A percentile compares a stretch with the other conserved stretches of the same genome.
Evolutionary conservation across 2,113 vertebrate genomes (phyloP).

Genomic region (Amphiprion percula): DNA sequence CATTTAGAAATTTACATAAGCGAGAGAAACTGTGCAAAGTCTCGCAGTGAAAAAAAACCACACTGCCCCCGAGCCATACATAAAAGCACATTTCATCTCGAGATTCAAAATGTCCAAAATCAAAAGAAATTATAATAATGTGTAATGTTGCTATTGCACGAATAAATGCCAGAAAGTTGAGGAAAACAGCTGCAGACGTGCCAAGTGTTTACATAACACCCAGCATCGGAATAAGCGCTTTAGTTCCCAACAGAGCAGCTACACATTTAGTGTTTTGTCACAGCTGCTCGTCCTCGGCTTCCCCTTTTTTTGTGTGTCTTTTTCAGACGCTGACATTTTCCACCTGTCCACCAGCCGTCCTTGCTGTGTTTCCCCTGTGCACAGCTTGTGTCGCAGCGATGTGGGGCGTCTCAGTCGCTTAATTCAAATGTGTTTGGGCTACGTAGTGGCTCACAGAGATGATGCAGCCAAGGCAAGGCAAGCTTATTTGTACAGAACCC

Average conservation of each 20-base stretch:
- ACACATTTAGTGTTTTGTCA: constrained; percentile 36
- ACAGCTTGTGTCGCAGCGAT: constrained; percentile 48
- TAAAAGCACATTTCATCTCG: neutral
- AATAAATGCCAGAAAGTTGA: neutral
- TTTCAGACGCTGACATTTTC: constrained; percentile 69
- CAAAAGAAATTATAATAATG: neutral
- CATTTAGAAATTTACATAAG: neutral
- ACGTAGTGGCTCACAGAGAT: neutral
- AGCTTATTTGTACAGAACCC: too few relatives aligned
- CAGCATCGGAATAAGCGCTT: constrained; percentile 26
- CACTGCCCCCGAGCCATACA: neutral
- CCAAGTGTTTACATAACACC: constrained; percentile 25
- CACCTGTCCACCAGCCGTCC: constrained; percentile 60
- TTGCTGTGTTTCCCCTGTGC: constrained; percentile 31
- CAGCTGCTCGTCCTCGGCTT: constrained; percentile 52
- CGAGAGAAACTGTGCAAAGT: neutral
- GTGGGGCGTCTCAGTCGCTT: constrained; percentile 20
- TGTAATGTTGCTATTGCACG: neutral
- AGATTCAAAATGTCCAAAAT: neutral
- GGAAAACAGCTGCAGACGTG: neutral
- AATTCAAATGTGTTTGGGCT: constrained; percentile 10
- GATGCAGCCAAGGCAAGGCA: too few relatives aligned
- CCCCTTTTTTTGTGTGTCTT: constrained; percentile 47
- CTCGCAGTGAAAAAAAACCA: neutral
- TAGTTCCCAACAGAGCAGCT: constrained; percentile 23